phyloP scores from a whole-genome alignment of 2,888 invertebrate species.

The Macrophya alboannulata region DNA sequence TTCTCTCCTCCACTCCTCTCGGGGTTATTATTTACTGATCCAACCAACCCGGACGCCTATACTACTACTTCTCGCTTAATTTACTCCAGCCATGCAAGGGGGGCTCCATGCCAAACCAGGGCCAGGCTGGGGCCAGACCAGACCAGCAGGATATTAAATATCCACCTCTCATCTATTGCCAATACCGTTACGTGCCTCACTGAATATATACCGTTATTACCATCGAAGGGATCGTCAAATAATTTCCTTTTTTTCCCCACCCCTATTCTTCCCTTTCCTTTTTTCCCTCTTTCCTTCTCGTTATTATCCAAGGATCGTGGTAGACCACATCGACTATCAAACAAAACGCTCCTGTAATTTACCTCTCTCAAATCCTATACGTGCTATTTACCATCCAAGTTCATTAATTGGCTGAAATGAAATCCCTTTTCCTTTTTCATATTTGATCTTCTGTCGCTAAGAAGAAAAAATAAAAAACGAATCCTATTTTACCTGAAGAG shows the following conservation, averaged over 20 bases:
- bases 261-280: neutral
- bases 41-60: neutral
- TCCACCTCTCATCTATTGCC: constrained; percentile 27
- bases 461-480: too few species aligned
- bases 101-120: too few species aligned
- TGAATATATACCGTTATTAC: constrained; percentile 21
- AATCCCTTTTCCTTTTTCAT: too few species aligned
- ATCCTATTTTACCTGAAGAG: too few species aligned
- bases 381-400: too few species aligned
- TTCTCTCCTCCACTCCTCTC: neutral
- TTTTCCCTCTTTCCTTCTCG: neutral
- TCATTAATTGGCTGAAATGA: too few species aligned
- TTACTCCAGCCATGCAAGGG: constrained; percentile 23
- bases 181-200: constrained; percentile 25
- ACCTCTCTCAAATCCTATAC: too few species aligned
- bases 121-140: neutral
- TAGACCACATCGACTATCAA: neutral
- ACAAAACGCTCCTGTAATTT: too few species aligned
- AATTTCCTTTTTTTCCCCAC: neutral
- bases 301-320: neutral
- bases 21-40: constrained; percentile 34
- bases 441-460: too few species aligned
- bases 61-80: neutral
- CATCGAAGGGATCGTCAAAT: neutral
- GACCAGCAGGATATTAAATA: constrained; percentile 21